Percentiles rank a stretch among this genome's conserved stretches.
Evolutionary conservation across 2,113 vertebrate genomes (phyloP).

Genomic region (Corvus cornix): DNA sequence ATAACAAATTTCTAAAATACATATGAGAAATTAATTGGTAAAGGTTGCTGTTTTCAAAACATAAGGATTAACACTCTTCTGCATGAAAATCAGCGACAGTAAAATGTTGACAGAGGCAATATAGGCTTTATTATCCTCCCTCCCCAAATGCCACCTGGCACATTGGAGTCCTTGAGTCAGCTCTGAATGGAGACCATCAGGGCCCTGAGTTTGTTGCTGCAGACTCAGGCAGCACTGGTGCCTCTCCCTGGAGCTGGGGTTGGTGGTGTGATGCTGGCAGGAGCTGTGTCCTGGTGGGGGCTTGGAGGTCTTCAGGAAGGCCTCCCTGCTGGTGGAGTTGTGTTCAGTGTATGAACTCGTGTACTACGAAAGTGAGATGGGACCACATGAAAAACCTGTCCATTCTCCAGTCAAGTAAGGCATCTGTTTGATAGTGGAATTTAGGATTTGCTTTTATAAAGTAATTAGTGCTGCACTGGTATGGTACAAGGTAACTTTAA

Average conservation of each 20-base stretch:
- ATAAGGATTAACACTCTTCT: neutral
- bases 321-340: neutral
- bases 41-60: neutral
- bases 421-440: neutral
- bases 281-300: accelerated
- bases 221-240: neutral
- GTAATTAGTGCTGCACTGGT: neutral
- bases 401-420: neutral
- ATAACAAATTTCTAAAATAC: neutral
- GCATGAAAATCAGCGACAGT: neutral
- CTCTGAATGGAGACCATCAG: neutral
- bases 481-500: neutral
- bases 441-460: neutral
- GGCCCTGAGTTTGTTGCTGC: accelerated
- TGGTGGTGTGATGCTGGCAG: neutral
- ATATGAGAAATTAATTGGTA: neutral
- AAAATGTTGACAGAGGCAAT: neutral
- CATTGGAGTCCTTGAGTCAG: accelerated
- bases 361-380: neutral
- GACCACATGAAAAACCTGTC: accelerated
- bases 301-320: neutral
- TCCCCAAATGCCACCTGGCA: neutral
- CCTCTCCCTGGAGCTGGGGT: neutral
- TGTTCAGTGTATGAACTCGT: accelerated
- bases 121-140: neutral